phyloP scores from a whole-genome alignment of 1,140 invertebrate genomes.

The Mylabris phalerata region DNA sequence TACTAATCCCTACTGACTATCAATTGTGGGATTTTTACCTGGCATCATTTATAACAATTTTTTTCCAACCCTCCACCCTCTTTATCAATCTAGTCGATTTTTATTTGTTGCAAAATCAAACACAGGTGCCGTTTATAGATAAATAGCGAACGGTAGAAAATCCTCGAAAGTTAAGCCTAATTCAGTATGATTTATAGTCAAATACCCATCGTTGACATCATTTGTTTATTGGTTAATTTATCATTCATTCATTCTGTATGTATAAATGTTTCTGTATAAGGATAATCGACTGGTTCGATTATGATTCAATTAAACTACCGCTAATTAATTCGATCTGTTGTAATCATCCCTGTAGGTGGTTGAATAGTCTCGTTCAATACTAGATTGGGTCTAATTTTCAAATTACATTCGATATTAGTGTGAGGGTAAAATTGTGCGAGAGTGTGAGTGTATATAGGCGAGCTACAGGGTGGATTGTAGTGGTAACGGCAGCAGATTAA shows the following conservation, averaged over 20 bases:
- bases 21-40: conserved; percentile 42
- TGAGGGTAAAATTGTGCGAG: too few relatives aligned
- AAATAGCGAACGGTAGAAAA: conserved; percentile 8
- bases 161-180: conserved; percentile 25
- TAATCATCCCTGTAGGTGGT: too few relatives aligned
- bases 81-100: conserved; percentile 8
- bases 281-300: too few relatives aligned
- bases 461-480: too few relatives aligned
- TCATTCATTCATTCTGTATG: neutral
- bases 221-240: conserved; percentile 20
- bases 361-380: too few relatives aligned
- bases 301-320: too few relatives aligned
- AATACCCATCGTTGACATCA: conserved; percentile 21
- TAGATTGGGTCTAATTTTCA: too few relatives aligned
- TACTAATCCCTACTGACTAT: conserved; percentile 39
- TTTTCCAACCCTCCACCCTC: conserved; percentile 11
- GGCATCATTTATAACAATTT: conserved; percentile 33
- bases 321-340: too few relatives aligned
- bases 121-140: conserved; percentile 29
- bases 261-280: too few relatives aligned
- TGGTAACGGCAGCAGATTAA: neutral
- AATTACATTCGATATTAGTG: too few relatives aligned
- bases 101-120: conserved; percentile 32
- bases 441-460: too few relatives aligned
- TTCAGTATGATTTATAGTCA: conserved; percentile 31